Conservation (phyloP, 2,113 vertebrate species). For the Pygoscelis adeliae region DNA sequence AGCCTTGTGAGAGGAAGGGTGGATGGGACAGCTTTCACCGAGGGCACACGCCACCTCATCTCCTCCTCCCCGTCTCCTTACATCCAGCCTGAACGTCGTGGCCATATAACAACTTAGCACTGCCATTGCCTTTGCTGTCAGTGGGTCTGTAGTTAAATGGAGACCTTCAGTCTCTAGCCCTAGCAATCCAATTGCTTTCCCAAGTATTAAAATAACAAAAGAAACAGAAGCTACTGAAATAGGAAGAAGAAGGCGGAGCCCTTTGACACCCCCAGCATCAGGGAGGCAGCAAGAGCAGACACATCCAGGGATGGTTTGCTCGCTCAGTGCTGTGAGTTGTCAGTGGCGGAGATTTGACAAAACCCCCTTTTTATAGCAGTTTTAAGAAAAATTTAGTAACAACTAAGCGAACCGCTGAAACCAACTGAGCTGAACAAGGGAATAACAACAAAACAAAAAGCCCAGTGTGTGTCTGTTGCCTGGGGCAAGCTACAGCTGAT, state of each 20-base stretch:
- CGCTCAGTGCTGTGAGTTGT: accelerated
- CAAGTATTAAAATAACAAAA: conserved; percentile 35
- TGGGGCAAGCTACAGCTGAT: conserved; percentile 74
- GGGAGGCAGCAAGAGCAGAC: not conserved
- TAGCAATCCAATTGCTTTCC: not conserved
- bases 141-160: not conserved
- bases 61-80: not conserved
- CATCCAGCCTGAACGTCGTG: not conserved
- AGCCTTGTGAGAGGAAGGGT: not conserved
- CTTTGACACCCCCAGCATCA: not conserved
- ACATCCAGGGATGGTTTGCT: not conserved
- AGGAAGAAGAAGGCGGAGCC: not conserved
- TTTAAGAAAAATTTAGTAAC: conserved; percentile 55
- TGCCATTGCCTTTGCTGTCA: not conserved
- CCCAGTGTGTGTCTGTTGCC: conserved; percentile 69
- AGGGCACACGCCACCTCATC: accelerated
- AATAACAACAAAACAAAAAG: conserved; percentile 73
- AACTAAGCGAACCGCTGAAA: conserved; percentile 24
- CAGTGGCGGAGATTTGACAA: not conserved
- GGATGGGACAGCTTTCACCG: not conserved
- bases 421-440: conserved; percentile 68
- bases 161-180: not conserved
- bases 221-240: not conserved
- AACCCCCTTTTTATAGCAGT: not conserved
- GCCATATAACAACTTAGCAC: not conserved